These are phyloP conservation scores for Aricia artaxerxes DNA, from an alignment of 2,888 invertebrate species.

Conservation along the genomic window DNA sequence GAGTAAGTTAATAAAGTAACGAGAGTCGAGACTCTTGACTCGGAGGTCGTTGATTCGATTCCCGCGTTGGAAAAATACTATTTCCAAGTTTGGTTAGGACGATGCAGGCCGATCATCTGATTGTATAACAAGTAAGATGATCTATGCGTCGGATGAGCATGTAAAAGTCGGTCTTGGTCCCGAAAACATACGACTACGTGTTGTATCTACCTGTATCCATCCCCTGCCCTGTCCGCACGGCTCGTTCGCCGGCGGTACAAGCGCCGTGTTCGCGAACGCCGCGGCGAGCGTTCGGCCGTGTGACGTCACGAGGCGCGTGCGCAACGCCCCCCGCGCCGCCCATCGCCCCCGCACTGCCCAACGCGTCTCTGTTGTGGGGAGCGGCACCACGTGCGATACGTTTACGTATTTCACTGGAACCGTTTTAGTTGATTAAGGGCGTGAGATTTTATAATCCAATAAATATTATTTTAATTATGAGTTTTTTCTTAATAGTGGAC, in stretches of 20 bases:
- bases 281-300: constrained; percentile 61
- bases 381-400: constrained; percentile 58
- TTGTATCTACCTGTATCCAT: constrained; percentile 71
- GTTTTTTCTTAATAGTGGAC: too few relatives aligned
- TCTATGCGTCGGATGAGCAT: too few relatives aligned
- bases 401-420: constrained; percentile 62
- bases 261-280: constrained; percentile 52
- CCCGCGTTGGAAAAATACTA: too few relatives aligned
- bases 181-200: too few relatives aligned
- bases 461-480: neutral
- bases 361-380: constrained; percentile 52
- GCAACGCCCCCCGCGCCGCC: constrained; percentile 53
- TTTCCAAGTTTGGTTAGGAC: too few relatives aligned
- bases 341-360: constrained; percentile 57
- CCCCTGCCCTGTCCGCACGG: constrained; percentile 72
- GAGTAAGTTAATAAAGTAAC: too few relatives aligned
- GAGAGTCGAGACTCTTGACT: too few relatives aligned
- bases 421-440: too few relatives aligned
- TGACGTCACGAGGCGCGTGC: constrained; percentile 60
- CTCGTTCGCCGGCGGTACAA: constrained; percentile 57
- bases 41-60: too few relatives aligned
- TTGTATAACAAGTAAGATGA: too few relatives aligned
- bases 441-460: neutral
- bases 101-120: too few relatives aligned
- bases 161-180: too few relatives aligned